phyloP scores from a whole-genome alignment of 1,140 invertebrate species.

The Saxidomus purpurata region DNA sequence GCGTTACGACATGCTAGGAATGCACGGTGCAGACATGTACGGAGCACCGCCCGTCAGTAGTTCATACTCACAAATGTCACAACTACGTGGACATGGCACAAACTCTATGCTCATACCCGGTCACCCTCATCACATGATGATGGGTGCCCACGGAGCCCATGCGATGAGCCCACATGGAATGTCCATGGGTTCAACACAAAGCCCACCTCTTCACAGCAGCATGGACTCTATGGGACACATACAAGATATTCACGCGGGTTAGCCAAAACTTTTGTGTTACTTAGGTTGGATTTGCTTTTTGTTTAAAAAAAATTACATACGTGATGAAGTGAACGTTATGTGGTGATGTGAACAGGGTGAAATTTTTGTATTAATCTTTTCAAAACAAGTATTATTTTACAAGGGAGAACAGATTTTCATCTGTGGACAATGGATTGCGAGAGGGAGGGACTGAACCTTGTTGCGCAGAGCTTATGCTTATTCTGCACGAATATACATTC shows the following conservation, averaged over 20 bases:
- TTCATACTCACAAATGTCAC: slow-evolving; percentile 87
- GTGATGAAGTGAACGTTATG: slow-evolving; percentile 24
- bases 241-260: slow-evolving; percentile 88
- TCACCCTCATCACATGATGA: slow-evolving; percentile 88
- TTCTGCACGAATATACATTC: slow-evolving; percentile 56
- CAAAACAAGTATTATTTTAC: slow-evolving; percentile 53
- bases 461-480: background rate
- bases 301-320: slow-evolving; percentile 12
- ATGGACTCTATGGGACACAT: slow-evolving; percentile 87
- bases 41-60: slow-evolving; percentile 83
- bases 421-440: slow-evolving; percentile 21
- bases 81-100: slow-evolving; percentile 87
- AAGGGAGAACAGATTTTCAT: slow-evolving; percentile 18
- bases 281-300: background rate
- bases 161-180: slow-evolving; percentile 86
- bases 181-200: slow-evolving; percentile 85
- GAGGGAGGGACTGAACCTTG: background rate
- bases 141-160: slow-evolving; percentile 84
- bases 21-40: slow-evolving; percentile 86
- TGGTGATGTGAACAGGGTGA: slow-evolving; percentile 54
- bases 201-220: slow-evolving; percentile 86
- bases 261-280: slow-evolving; percentile 67
- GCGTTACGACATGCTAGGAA: slow-evolving; percentile 85
- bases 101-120: slow-evolving; percentile 88
- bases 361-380: slow-evolving; percentile 43